Evolutionary conservation across 2,797 vertebrate species (phyloP), one percentile per base, ranked within the genome.

Genomic region (Pseudomugil gertrudae): DNA sequence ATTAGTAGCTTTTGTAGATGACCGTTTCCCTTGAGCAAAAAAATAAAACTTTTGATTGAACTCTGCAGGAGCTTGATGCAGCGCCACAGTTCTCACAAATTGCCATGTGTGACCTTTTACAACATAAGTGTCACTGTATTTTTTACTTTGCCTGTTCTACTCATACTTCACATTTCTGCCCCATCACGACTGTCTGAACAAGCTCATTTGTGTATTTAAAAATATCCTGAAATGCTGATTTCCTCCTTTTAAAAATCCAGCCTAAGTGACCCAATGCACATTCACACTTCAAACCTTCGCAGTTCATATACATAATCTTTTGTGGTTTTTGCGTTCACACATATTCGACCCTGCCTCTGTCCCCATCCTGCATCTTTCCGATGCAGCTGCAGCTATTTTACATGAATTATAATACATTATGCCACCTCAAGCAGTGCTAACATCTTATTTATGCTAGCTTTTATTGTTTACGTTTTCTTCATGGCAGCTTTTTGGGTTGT

Each of bases 231-330:
- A 83, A 84, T 74, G 63, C 69, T 79, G 65, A 89, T 76, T 23
- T 58, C 43, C 58, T 68, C 23, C 48, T 84, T 84, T 63, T 3
- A 64, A 64, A 89, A 87, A 85, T 84, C 70, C 72, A 64, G 23
- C 19, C 45, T 63, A 74, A 63, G 64, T 87, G 83, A 74, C 80
- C 63, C 85, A 81, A 85, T 87, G 84, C 84, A 79, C 27, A 63
- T 87, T 74, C 33, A 36, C 32, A 14, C 66, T 66, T 61, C 35
- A 58, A 26, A 71, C 29, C n/a, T 64, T 35, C 59, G 17, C 33
- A 45, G 2, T 57, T 60, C 26, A 6, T 23, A 24, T 48, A 50
- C 47, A 48, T 23, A 48, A 38, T 17, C 36, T 38, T 15, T 38
- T 38, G 36, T 17, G 36, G 15, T 32, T 30, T 11, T 19, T 69